Evolutionary conservation across 2,797 vertebrate species (phyloP).

Genomic region (Alca torda): DNA sequence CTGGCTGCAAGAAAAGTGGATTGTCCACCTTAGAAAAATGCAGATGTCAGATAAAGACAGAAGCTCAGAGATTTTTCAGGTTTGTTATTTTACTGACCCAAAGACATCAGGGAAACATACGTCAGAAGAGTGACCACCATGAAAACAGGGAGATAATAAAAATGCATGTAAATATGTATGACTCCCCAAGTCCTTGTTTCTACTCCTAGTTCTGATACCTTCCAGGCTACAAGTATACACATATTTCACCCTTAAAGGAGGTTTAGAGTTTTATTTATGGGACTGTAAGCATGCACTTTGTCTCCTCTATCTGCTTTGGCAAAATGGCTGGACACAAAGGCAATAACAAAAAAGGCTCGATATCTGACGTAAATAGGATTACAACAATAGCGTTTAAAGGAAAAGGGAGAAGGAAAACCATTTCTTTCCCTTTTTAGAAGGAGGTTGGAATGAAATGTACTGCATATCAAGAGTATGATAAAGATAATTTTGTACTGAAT

Average conservation of each 20-base stretch:
- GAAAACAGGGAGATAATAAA: neutral
- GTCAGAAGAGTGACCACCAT: neutral
- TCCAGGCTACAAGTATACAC: neutral
- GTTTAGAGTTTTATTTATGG: neutral
- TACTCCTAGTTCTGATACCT: neutral
- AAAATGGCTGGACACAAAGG: neutral
- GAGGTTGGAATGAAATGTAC: neutral
- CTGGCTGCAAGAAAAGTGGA: neutral
- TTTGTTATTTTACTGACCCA: neutral
- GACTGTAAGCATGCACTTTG: neutral
- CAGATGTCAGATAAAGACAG: neutral
- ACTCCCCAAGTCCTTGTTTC: fast-evolving
- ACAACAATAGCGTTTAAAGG: neutral
- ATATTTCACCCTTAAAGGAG: neutral
- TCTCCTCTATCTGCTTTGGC: neutral
- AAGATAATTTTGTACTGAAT: neutral
- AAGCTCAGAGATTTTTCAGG: neutral
- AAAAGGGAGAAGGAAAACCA: neutral
- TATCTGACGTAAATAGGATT: neutral
- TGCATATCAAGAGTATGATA: neutral
- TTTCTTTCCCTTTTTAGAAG: neutral
- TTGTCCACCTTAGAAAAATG: neutral
- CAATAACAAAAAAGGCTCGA: neutral
- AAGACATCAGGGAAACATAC: neutral
- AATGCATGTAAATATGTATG: neutral